Conservation (phyloP, 23 tunicate genomes). For the Botrylloides violaceus region DNA sequence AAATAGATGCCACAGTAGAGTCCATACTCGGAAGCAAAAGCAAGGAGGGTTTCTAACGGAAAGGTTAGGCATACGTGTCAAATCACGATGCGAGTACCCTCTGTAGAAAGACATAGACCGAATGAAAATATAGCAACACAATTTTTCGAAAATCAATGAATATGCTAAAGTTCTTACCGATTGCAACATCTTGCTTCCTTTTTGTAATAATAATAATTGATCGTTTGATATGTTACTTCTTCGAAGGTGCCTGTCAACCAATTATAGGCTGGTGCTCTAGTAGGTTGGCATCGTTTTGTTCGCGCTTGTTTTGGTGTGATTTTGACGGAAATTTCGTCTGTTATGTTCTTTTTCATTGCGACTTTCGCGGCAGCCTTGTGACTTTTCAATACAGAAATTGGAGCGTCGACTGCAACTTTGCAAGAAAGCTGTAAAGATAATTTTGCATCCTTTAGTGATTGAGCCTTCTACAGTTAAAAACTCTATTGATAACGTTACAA, state of each 20-base stretch:
- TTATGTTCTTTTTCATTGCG: neutral
- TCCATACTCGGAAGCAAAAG: too few relatives aligned
- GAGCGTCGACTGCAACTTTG: neutral
- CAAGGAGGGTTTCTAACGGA: too few relatives aligned
- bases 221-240: slow-evolving; percentile 2
- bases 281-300: slow-evolving; percentile 8
- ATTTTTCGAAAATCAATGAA: too few relatives aligned
- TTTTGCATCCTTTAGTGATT: too few relatives aligned
- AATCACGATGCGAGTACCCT: too few relatives aligned
- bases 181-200: slow-evolving; percentile 6
- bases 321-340: neutral
- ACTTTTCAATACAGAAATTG: neutral
- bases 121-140: too few relatives aligned
- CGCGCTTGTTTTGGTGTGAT: slow-evolving; percentile 3
- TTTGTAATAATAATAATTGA: slow-evolving; percentile 1
- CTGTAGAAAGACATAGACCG: too few relatives aligned
- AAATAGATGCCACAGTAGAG: too few relatives aligned
- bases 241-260: slow-evolving; percentile 16
- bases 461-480: too few relatives aligned
- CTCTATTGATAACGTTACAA: too few relatives aligned
- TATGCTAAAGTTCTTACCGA: neutral
- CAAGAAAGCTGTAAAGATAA: slow-evolving; percentile 7
- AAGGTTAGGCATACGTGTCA: too few relatives aligned
- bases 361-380: neutral
- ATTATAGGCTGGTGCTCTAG: slow-evolving; percentile 10